Base-by-base conservation (phyloP, 2,113 vertebrate genomes). In the Tupaia tana region DNA sequence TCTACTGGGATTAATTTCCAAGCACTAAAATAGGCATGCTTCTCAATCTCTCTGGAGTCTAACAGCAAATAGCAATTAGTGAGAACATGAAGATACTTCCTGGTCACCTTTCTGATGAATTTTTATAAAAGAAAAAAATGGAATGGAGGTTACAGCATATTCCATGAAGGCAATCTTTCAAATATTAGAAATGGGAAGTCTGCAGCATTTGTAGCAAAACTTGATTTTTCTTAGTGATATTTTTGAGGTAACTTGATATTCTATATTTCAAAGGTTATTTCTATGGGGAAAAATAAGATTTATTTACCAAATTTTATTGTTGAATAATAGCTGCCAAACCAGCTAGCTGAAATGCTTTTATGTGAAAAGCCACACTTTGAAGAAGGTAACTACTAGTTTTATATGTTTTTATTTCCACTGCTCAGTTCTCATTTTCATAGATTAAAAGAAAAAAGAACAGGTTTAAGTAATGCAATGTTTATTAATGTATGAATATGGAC, bases 371-470 rank as follows among this genome's bases (percentile, higher is more conserved):
- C 93, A 43, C 43, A 86, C 78, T 86, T 89, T 70, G 31, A 92
- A 92, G 73, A 96, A 91, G 43, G 25, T 82, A 96, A 93, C 96
- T 93, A 63, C 54, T 89, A 94, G 64, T 95, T 89, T 95, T 78
- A 64, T 66, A 83, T 84, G 34, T 93, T 94, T 96, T 64, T 74
- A 86, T 82, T 83, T 29, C 78, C 31, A 77, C 52, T 86, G 29
- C 61, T 95, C 87, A 94, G 91, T 78, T 96, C 85, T 94, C 90
- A 91, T 94, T 95, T 96, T 96, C 71, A 56, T 58, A 81, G 20
- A 79, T 93, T 82, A 95, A 94, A 92, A 90, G 87, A 82, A 95
- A 97, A 82, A 95, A 97, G 96, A 97, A 75, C 58, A 90, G 24
- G 27, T 85, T 96, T 96, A 95, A 96, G 90, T 96, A 97, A 95